Percentiles rank a stretch among this genome's conserved stretches.
These are phyloP conservation scores for Vesta saturnalis DNA, from an alignment of 2,888 invertebrate genomes.

Conservation along the genomic window DNA sequence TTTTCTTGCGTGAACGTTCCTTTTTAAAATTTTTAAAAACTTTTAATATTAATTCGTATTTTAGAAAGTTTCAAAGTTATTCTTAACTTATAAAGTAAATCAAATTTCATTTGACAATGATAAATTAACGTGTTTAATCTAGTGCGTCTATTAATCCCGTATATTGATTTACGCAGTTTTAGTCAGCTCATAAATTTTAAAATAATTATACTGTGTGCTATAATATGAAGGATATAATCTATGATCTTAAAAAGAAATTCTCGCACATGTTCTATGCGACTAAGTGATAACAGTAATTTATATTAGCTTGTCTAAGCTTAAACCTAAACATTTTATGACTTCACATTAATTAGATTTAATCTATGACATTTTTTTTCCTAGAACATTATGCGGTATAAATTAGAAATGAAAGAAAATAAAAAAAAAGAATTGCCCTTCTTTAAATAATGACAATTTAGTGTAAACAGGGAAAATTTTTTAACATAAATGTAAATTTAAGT, in stretches of 20 bases:
- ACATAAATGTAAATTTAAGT: background rate
- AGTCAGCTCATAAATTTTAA: background rate
- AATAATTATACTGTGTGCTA: background rate
- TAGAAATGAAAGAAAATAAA: no score
- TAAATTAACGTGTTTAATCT: no score
- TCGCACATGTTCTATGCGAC: background rate
- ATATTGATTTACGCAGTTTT: background rate
- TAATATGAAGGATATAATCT: background rate
- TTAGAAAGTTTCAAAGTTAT: no score
- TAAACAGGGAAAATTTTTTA: background rate
- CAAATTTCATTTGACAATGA: no score
- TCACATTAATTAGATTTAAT: background rate
- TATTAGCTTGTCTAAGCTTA: background rate
- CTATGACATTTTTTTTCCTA: background rate
- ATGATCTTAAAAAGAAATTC: slow-evolving; percentile 1
- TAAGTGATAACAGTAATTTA: slow-evolving; percentile 1
- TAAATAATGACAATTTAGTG: background rate
- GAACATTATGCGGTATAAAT: no score
- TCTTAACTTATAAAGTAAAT: no score
- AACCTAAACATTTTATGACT: background rate
- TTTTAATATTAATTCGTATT: no score
- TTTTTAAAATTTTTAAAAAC: no score
- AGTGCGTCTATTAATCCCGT: background rate
- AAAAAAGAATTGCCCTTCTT: background rate
- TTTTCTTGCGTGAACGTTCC: no score